Conservation (phyloP, 1,140 invertebrate genomes). For the Neodiprion lecontei region DNA sequence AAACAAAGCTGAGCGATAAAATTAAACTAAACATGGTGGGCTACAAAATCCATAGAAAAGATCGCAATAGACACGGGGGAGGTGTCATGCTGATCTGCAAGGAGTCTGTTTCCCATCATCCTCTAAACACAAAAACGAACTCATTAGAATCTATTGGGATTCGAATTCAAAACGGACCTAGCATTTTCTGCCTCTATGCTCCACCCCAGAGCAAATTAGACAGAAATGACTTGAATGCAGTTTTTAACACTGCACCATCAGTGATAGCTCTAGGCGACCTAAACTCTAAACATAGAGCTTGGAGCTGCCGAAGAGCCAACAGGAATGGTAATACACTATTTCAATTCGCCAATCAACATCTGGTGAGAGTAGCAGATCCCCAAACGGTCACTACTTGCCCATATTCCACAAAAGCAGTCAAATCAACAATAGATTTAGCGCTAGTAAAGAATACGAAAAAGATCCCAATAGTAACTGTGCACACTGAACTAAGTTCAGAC, state of each 20-base stretch:
- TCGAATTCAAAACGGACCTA: conserved; percentile 22
- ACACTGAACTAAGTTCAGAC: conserved; percentile 29
- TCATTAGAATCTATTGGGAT: conserved; percentile 27
- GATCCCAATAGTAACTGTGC: conserved; percentile 10
- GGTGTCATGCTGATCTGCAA: conserved; percentile 19
- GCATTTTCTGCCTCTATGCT: conserved; percentile 20
- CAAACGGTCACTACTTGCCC: conserved; percentile 13
- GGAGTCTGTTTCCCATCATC: conserved; percentile 9
- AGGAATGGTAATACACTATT: conserved; percentile 19
- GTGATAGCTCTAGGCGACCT: conserved; percentile 26
- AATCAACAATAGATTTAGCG: conserved; percentile 16
- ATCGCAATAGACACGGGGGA: conserved; percentile 26
- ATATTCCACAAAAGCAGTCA: background rate
- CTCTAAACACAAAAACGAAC: conserved; percentile 11
- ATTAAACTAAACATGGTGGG: conserved; percentile 19
- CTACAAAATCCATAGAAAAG: conserved; percentile 25
- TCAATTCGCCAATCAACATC: conserved; percentile 10
- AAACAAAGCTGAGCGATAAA: background rate
- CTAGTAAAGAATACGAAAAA: conserved; percentile 15
- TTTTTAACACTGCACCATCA: conserved; percentile 21
- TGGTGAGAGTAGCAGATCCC: conserved; percentile 1
- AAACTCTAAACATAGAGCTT: conserved; percentile 30
- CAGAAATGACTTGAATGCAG: conserved; percentile 19
- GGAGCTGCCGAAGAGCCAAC: conserved; percentile 25
- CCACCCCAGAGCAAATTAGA: conserved; percentile 22